phyloP scores from a whole-genome alignment of 2,888 invertebrate genomes.

The Stenurella melanura region DNA sequence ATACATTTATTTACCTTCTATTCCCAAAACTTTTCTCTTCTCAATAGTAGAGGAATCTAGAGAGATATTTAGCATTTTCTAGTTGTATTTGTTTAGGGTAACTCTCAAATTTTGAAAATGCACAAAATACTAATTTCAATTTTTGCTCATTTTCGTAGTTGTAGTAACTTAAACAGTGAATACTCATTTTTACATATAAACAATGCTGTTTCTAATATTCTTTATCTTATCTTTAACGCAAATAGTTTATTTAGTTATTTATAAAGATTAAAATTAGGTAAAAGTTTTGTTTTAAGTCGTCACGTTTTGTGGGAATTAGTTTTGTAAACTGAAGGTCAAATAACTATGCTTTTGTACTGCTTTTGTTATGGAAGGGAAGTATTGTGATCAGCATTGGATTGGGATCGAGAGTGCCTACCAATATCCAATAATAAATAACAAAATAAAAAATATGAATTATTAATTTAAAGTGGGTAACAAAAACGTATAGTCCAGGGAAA shows the following conservation, averaged over 20 bases:
- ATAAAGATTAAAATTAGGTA: neutral
- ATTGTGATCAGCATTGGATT: too few relatives aligned
- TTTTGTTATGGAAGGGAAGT: too few relatives aligned
- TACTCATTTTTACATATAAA: neutral
- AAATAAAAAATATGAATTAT: too few relatives aligned
- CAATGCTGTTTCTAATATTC: neutral
- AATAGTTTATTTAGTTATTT: slow-evolving; percentile 57
- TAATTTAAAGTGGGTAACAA: too few relatives aligned
- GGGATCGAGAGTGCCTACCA: too few relatives aligned
- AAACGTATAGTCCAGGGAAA: too few relatives aligned
- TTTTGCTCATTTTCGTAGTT: neutral
- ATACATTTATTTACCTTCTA: neutral
- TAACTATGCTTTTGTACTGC: neutral
- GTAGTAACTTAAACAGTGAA: neutral
- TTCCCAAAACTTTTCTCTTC: neutral
- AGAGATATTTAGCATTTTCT: neutral
- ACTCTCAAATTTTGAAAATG: neutral
- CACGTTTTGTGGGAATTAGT: too few relatives aligned
- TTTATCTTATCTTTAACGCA: slow-evolving; percentile 33
- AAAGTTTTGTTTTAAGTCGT: too few relatives aligned
- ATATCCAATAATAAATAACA: too few relatives aligned
- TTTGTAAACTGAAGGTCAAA: too few relatives aligned
- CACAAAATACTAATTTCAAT: neutral
- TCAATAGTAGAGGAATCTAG: neutral
- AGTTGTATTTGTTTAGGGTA: neutral